phyloP scores from a whole-genome alignment of 2,113 vertebrate species.

The Malurus elegans region DNA sequence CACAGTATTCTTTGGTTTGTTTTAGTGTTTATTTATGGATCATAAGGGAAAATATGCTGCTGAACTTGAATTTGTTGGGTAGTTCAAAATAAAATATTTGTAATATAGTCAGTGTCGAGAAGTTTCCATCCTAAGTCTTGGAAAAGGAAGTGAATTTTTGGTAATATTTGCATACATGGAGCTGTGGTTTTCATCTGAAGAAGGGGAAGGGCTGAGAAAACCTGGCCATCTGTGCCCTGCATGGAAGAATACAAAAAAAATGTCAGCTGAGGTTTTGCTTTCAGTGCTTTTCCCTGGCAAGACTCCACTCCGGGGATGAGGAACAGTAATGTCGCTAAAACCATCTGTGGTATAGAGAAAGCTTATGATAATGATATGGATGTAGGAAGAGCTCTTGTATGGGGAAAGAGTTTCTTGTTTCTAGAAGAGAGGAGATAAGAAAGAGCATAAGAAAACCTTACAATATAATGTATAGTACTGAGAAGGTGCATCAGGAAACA shows the following conservation, averaged over 20 bases:
- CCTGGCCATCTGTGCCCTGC: conserved; percentile 41
- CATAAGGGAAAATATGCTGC: not conserved
- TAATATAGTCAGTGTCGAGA: not conserved
- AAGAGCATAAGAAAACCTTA: not conserved
- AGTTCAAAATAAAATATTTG: conserved; percentile 5
- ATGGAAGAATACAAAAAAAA: conserved; percentile 5
- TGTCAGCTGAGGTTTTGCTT: conserved; percentile 43
- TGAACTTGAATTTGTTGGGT: not conserved
- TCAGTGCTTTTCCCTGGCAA: conserved; percentile 38
- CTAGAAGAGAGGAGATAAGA: not conserved
- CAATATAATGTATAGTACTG: not conserved
- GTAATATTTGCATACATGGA: not conserved
- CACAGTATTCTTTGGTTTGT: not conserved
- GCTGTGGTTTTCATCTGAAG: not conserved
- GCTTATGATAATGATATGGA: not conserved
- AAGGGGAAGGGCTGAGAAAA: not conserved
- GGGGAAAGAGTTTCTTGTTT: not conserved
- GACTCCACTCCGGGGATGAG: conserved; percentile 9
- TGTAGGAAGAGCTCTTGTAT: not conserved
- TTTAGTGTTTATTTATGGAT: conserved; percentile 20
- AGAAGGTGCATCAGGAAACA: not conserved
- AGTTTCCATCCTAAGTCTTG: not conserved
- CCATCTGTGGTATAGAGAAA: conserved; percentile 23
- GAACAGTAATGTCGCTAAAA: not conserved
- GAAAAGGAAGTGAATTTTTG: conserved; percentile 20